Evolutionary conservation across 2,888 invertebrate species (phyloP), one percentile per base, ranked within the genome.

Genomic region (Thereva unica): DNA sequence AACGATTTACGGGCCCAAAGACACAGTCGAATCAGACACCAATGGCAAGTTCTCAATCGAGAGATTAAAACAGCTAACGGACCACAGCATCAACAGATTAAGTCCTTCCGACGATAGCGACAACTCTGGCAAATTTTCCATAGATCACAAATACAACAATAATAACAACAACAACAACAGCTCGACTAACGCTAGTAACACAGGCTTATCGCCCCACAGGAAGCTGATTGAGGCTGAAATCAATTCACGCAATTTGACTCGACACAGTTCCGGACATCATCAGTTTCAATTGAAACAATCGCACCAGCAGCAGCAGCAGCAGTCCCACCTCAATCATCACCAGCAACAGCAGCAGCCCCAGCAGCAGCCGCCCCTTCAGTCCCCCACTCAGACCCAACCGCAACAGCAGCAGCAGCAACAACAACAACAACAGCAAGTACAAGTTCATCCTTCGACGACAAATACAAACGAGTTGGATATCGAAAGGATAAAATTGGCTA

Each of bases 401-500:
- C 72, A 66, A 66, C 72, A 64, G 49, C 73, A 71, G 69, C 70
- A 68, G 54, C 71, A 71, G 69, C 70, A 68, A 52, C 71, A 57
- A 65, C 63, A 38, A 54, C 8, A 9, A 35, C 66, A 64, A 61
- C 61, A 63, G 49, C 65, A 67, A 61, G 57, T 61, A 54, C 56
- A 64, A 66, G 53, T 64, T 42, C 61, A 61, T 23, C 61, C 61
- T 40, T 40, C 45, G 52, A 40, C 61, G 41, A 61, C 61, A 50
- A 50, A 61, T n/a, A 37, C 47, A 41, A 71, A 72, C 68, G 80
- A 80, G 47, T 75, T 80, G 73, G 80, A 80, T 71, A 74, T 81
- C 70, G 81, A 81, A 73, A 75, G 80, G 72, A 75, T 81, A 71
- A 81, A 81, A 71, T 74, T 81, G 74, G 80, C 81, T 53, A 78